Evolutionary conservation across 2,797 vertebrate genomes (phyloP).

Genomic region (Urocyon cinereoargenteus): DNA sequence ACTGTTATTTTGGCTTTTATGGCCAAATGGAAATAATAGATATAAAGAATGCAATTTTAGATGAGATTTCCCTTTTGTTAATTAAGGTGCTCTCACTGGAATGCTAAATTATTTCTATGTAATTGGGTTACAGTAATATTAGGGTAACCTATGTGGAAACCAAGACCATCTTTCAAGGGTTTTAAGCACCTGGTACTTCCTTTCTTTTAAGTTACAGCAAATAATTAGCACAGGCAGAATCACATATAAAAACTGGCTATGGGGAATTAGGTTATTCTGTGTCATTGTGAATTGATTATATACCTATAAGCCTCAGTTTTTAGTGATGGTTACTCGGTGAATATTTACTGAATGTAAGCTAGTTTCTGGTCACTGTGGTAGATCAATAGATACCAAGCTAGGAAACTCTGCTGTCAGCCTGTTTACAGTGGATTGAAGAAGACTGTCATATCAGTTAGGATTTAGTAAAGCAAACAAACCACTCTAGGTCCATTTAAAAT

Average conservation of each 20-base stretch:
- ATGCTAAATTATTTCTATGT: conserved; percentile 38
- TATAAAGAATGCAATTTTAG: conserved; percentile 69
- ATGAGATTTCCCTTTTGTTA: conserved; percentile 35
- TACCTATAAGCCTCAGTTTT: neutral
- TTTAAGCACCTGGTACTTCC: neutral
- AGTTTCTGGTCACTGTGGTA: neutral
- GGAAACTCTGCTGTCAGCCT: neutral
- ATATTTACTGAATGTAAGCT: neutral
- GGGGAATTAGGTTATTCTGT: neutral
- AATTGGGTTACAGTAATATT: neutral
- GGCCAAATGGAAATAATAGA: conserved; percentile 64
- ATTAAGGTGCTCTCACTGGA: conserved; percentile 34
- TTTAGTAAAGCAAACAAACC: conserved; percentile 24
- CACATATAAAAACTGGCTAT: conserved; percentile 19
- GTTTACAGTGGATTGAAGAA: neutral
- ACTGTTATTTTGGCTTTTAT: conserved; percentile 67
- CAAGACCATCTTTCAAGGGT: neutral
- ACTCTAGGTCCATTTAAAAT: neutral
- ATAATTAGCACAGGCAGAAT: neutral
- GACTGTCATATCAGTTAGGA: neutral
- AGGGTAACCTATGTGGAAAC: neutral
- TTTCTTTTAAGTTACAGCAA: conserved; percentile 33
- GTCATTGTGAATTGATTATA: conserved; percentile 28
- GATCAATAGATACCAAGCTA: neutral
- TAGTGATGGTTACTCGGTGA: neutral